A percentile compares a stretch with the other conserved stretches of the same genome.
These are phyloP conservation scores for Pandemis cinnamomeana DNA, from an alignment of 2,888 invertebrate species.

Conservation along the genomic window DNA sequence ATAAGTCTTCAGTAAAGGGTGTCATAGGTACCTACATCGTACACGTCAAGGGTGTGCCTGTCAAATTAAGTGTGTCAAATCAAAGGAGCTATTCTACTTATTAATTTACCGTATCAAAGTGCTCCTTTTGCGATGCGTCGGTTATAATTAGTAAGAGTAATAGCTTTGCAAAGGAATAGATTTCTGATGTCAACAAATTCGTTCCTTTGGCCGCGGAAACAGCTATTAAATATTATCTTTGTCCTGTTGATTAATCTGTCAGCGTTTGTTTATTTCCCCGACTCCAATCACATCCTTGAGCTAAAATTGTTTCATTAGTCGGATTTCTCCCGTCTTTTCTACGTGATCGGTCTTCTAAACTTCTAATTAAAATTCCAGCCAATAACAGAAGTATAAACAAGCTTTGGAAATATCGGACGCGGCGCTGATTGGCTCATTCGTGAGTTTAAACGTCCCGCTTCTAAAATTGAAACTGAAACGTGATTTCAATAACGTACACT, in stretches of 20 bases:
- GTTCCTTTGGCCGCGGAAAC: neutral
- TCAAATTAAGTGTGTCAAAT: neutral
- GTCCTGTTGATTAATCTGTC: conserved; percentile 29
- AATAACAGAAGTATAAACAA: conserved; percentile 57
- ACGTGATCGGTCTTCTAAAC: conserved; percentile 57
- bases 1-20: neutral
- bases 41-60: neutral
- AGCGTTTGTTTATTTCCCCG: conserved; percentile 13
- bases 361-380: conserved; percentile 63
- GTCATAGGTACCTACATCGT: neutral
- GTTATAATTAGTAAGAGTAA: neutral
- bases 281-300: conserved; percentile 38
- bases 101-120: neutral
- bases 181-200: neutral
- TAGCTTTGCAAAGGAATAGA: neutral
- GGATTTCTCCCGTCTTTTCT: conserved; percentile 52
- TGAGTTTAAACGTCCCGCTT: conserved; percentile 20
- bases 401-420: conserved; percentile 40
- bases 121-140: neutral
- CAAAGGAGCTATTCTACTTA: neutral
- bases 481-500: conserved; percentile 25
- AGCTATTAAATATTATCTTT: conserved; percentile 15
- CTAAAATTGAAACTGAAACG: conserved; percentile 28
- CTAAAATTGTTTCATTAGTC: conserved; percentile 44
- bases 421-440: conserved; percentile 35